A percentile compares a stretch with the other conserved stretches of the same genome.
Conservation (phyloP, 2,797 vertebrate species). For the Phataginus tetradactyla region DNA sequence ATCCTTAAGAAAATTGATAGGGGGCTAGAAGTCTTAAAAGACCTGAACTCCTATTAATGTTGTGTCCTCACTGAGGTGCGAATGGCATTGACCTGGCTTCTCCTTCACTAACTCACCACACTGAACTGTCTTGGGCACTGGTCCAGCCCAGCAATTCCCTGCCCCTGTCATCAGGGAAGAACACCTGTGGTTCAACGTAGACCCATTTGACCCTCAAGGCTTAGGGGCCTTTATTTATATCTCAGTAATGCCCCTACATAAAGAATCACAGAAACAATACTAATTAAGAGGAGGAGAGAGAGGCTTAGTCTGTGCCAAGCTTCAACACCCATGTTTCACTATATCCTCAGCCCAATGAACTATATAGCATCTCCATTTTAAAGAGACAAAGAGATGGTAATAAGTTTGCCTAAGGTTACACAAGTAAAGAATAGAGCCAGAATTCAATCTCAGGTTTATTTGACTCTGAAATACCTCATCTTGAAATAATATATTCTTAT, state of each 20-base stretch:
- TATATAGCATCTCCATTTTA: constrained; percentile 14
- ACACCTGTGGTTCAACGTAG: background rate
- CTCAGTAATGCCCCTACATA: background rate
- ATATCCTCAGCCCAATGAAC: constrained; percentile 8
- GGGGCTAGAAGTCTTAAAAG: background rate
- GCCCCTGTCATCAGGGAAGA: background rate
- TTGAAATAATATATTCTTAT: constrained; percentile 59
- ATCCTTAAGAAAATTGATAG: background rate
- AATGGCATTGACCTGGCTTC: background rate
- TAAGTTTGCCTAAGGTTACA: constrained; percentile 18
- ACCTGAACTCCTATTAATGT: background rate
- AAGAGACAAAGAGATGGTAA: constrained; percentile 29
- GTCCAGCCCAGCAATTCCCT: background rate
- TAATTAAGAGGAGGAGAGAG: background rate
- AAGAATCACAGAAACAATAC: background rate
- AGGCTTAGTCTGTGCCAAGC: background rate
- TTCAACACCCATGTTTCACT: background rate
- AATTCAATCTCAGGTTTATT: constrained; percentile 48
- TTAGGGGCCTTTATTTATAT: background rate
- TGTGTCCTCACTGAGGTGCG: background rate
- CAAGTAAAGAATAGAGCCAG: background rate
- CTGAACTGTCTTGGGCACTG: background rate
- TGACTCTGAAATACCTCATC: background rate
- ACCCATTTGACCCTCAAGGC: background rate
- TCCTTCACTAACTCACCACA: background rate